phyloP scores from a whole-genome alignment of 2,113 vertebrate species.

The Cyanoliseus patagonus region DNA sequence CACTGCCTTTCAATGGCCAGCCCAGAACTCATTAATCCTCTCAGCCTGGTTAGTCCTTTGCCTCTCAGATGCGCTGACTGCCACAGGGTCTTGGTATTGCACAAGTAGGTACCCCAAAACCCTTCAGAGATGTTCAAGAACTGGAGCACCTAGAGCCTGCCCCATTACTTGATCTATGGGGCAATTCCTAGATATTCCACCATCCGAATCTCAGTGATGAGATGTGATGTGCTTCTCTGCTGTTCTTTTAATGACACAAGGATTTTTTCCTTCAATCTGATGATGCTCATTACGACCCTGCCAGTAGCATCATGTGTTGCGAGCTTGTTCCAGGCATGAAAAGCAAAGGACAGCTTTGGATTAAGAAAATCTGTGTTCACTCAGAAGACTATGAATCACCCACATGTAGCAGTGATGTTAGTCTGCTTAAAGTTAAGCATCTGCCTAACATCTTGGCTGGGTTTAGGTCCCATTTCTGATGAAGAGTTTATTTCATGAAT shows the following conservation, averaged over 20 bases:
- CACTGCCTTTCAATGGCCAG: background rate
- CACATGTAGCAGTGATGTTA: background rate
- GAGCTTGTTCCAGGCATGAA: background rate
- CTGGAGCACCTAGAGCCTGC: background rate
- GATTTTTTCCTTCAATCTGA: background rate
- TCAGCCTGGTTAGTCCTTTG: background rate
- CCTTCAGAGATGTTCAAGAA: background rate
- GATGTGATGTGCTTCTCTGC: background rate
- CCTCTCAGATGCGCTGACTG: background rate
- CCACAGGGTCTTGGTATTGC: rapidly evolving
- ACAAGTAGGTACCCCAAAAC: background rate
- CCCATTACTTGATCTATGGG: background rate
- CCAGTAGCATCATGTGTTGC: background rate
- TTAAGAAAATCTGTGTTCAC: background rate
- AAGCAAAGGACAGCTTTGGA: background rate
- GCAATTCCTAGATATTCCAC: background rate
- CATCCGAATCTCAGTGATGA: background rate
- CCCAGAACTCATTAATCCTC: background rate
- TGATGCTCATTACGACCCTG: background rate
- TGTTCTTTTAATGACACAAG: background rate
- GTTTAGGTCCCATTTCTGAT: background rate
- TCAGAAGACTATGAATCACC: background rate
- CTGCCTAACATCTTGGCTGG: background rate
- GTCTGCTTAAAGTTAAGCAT: background rate
- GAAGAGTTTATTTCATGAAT: conserved; percentile 7